Evolutionary conservation across 2,113 vertebrate species (phyloP), one percentile per base, ranked within the genome.

Genomic region (Heterotis niloticus): DNA sequence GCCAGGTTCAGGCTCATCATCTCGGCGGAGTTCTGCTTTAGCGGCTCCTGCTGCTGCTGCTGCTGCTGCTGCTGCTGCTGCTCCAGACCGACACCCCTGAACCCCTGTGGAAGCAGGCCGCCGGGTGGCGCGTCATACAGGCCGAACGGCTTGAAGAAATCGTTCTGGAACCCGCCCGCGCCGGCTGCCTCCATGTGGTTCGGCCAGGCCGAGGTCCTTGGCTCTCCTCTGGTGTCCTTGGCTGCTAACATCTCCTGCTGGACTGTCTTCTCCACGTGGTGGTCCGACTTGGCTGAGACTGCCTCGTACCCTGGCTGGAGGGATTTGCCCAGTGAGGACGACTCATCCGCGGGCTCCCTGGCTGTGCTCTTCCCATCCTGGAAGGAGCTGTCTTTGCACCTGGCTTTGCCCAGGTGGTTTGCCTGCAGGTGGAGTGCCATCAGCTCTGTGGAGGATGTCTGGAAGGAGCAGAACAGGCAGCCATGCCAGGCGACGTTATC

Each of bases 401-500:
- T 95, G 0, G 93, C 91, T 81, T 95, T 96, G 75, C 95, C 95
- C 81, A 99, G 79, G 86, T 99, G 98, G 82, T 98, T 99, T 84
- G 96, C 96, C 90, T 98, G 98, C 72, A 99, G 94, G 79, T 99
- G 98, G 54, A 99, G 94, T 75, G 97, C 96, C 97, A 98, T 99
- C 13, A 99, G 89, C 87, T 99, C 98, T 89, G 97, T 86, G 13
- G 98, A 99, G 0, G 96, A 94, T 1, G 98, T 99, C 2, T 96
- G 97, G 84, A 98, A 99, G 16, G 98, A 94, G 83, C 98, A 99
- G 84, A 99, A 99, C 51, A 99, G 92, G 88, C 98, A 99, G 81
- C 96, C 93, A 0, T 99, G 96, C 98, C 98, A 99, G 0, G 95
- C 95, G 7, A 98, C 93, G 20, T 98, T 99, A 86, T 99, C 98